Evolutionary conservation across 2,113 vertebrate genomes (phyloP), one percentile per base, ranked within the genome.

Genomic region (Podiceps cristatus): DNA sequence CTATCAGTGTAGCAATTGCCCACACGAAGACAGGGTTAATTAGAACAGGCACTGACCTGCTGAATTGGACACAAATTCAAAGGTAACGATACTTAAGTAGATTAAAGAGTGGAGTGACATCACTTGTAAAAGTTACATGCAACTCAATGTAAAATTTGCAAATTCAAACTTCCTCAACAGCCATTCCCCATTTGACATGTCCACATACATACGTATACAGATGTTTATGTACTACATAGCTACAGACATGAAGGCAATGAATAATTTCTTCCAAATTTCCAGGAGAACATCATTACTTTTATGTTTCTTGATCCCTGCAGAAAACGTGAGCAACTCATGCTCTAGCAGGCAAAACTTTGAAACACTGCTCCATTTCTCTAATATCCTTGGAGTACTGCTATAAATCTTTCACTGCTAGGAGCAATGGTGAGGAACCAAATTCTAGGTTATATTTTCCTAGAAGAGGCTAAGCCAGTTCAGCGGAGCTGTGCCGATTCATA

Each of bases 141-240:
- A 45, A 23, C 23, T 78, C 35, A 56, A 53, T 23, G 5, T 37
- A 58, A 5, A n/a, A 69, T 55, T 60, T 73, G 25, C 20, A 73
- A 72, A 76, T 62, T 58, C 45, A 69, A 10, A 50, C 28, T 66
- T 79, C 23, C 62, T 77, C 58, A n/a, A 10, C 24, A 72, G 11
- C 49, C 45, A 14, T 62, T 64, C 35, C 8, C 27, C 37, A n/a
- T 15, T 3, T 50, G 13, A 44, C 3, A 2, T 55, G 17, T 44
- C 56, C n/a, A 14, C 23, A 23, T 20, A 16, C 0, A 0, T 27
- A n/a, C 8, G 0, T 7, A 19, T 19, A 6, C 15, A 33, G 24
- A 45, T 4, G 0, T n/a, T 66, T 79, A 28, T 20, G 4, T 50
- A 18, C 74, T 59, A 55, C 15, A 5, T 10, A 53, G 45, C 40